A percentile compares a stretch with the other conserved stretches of the same genome.
These are phyloP conservation scores for Acanthosepion pharaonis DNA, from an alignment of 2,888 invertebrate species.

Conservation along the genomic window DNA sequence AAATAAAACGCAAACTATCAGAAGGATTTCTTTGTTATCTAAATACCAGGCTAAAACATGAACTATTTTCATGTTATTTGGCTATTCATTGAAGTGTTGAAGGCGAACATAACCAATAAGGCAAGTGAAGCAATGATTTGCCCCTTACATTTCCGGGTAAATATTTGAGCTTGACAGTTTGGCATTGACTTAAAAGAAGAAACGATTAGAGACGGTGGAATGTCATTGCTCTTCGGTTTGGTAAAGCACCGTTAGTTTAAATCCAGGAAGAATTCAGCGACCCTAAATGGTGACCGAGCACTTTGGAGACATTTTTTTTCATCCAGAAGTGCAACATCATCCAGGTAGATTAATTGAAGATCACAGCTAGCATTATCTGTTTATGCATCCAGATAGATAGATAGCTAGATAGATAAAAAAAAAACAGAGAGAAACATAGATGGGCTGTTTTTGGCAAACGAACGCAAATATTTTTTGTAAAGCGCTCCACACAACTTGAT, in stretches of 20 bases:
- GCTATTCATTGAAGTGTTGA: no score
- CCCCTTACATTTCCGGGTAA: background rate
- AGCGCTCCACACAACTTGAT: background rate
- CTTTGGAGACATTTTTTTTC: background rate
- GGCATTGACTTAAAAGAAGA: background rate
- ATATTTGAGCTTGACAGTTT: background rate
- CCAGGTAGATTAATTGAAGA: background rate
- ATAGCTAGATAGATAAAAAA: background rate
- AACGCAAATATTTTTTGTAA: background rate
- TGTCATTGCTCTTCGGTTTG: background rate
- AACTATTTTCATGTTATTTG: no score
- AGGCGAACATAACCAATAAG: no score
- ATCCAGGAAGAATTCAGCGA: background rate
- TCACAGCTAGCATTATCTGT: background rate
- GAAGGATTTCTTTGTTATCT: rapidly evolving
- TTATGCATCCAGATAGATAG: background rate
- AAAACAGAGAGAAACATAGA: background rate
- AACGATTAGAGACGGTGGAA: background rate
- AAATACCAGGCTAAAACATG: no score
- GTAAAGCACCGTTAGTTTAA: background rate
- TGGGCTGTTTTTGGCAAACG: background rate
- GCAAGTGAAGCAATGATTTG: background rate
- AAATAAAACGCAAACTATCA: no score
- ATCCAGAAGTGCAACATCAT: background rate
- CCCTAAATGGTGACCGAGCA: background rate